phyloP scores from a whole-genome alignment of 2,113 vertebrate genomes.

The Entosphenus tridentatus region DNA sequence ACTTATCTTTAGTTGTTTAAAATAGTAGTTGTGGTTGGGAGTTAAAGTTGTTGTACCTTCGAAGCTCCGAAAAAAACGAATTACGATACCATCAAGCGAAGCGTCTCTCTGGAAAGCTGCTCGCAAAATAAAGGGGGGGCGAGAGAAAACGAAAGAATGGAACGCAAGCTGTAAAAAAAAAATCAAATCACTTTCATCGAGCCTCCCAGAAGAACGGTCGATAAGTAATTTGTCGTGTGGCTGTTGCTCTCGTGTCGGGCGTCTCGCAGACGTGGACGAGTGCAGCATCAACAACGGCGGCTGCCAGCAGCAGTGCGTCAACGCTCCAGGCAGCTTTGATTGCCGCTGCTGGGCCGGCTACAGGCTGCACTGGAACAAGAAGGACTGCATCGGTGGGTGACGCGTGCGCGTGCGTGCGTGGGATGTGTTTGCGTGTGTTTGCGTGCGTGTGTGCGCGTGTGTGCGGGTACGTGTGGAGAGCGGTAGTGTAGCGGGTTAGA shows the following conservation, averaged over 20 bases:
- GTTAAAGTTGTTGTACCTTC: no score
- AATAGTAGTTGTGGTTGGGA: not conserved
- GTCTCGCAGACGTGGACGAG: slow-evolving; percentile 53
- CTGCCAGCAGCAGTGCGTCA: slow-evolving; percentile 65
- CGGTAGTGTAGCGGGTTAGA: no score
- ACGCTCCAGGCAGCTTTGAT: slow-evolving; percentile 46
- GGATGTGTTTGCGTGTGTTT: not conserved
- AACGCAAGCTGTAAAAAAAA: no score
- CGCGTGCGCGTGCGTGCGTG: not conserved
- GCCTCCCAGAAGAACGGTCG: no score
- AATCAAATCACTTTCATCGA: no score
- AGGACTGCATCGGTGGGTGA: slow-evolving; percentile 83
- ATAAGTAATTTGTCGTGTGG: no score
- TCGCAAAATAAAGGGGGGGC: no score
- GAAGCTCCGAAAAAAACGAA: no score
- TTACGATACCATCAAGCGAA: no score
- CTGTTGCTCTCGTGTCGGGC: no score
- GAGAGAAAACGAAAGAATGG: no score
- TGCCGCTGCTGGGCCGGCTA: slow-evolving; percentile 55
- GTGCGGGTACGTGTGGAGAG: not conserved
- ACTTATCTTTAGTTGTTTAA: not conserved
- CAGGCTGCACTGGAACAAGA: slow-evolving; percentile 92
- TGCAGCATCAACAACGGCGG: slow-evolving; percentile 82
- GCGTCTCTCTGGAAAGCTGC: no score
- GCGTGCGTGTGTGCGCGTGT: not conserved